These are phyloP conservation scores for Rhinoptilus africanus DNA, from an alignment of 2,113 vertebrate species.

Conservation along the genomic window DNA sequence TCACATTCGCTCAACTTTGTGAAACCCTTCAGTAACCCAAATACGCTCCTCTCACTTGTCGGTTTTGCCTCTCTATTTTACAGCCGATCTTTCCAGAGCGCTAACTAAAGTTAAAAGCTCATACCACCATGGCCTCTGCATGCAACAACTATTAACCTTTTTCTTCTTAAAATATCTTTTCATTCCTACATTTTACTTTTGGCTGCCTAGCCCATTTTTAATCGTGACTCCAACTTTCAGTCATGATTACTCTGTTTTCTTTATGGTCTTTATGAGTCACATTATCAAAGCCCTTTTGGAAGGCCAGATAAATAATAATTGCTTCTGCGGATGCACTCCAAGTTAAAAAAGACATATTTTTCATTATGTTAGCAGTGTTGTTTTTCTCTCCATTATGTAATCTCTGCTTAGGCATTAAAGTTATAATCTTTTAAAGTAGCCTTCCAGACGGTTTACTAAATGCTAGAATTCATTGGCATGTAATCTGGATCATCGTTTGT, in stretches of 20 bases:
- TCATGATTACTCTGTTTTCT: neutral
- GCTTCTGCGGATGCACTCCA: neutral
- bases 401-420: neutral
- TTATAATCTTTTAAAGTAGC: constrained; percentile 23
- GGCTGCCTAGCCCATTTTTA: neutral
- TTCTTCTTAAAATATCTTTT: neutral
- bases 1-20: neutral
- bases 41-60: neutral
- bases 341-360: neutral
- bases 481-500: neutral
- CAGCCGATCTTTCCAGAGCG: neutral
- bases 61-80: neutral
- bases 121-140: neutral
- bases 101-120: neutral
- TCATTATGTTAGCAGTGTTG: neutral
- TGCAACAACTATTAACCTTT: neutral
- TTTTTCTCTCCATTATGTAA: constrained; percentile 8
- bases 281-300: neutral
- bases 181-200: neutral
- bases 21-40: neutral
- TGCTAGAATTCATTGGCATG: neutral
- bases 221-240: neutral
- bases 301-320: constrained; percentile 9
- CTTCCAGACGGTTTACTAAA: neutral
- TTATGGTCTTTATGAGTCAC: neutral